phyloP scores from a whole-genome alignment of 2,888 invertebrate genomes.

The Chouioia cunea region DNA sequence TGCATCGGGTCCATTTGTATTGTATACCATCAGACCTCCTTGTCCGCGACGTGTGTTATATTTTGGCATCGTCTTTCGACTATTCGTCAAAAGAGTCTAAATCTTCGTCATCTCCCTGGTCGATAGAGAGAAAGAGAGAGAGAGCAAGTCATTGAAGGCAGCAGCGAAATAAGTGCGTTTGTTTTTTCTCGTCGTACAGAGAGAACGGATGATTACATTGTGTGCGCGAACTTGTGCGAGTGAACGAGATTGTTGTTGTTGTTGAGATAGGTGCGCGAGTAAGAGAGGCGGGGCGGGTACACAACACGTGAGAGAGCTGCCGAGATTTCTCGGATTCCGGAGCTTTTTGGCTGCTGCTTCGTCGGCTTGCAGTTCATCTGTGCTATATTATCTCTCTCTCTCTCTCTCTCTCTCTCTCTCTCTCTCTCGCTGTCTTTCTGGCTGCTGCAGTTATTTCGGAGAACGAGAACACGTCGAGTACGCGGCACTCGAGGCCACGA shows the following conservation, averaged over 20 bases:
- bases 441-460: no score
- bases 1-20: constrained; percentile 27
- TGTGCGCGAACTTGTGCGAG: constrained; percentile 15
- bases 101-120: not conserved
- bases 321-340: not conserved
- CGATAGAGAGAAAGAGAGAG: no score
- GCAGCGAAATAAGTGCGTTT: not conserved
- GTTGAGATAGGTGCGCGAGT: constrained; percentile 25
- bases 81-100: not conserved
- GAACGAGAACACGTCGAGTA: no score
- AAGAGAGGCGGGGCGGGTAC: not conserved
- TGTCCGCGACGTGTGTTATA: not conserved
- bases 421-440: no score
- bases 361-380: no score
- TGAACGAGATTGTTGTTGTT: not conserved
- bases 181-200: not conserved
- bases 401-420: no score
- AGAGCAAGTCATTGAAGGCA: no score
- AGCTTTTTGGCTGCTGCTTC: not conserved
- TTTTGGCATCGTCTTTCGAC: not conserved
- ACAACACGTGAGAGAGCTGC: constrained; percentile 9
- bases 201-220: constrained; percentile 8
- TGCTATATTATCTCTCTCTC: no score
- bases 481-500: constrained; percentile 8
- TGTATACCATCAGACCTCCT: not conserved